These are phyloP conservation scores for Rhagium mordax DNA, from an alignment of 2,888 invertebrate species.

Conservation along the genomic window DNA sequence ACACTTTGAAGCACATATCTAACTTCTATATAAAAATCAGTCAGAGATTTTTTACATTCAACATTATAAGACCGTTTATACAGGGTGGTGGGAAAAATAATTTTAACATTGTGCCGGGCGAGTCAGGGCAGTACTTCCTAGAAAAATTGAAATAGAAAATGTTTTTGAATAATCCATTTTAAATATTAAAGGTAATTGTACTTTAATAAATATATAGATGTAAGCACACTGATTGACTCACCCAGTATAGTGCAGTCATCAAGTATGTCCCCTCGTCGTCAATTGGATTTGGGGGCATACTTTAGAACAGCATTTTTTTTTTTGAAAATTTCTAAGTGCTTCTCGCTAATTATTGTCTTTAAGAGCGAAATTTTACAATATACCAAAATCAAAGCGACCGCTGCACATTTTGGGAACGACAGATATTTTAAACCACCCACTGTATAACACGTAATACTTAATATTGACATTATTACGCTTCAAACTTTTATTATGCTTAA, in stretches of 20 bases:
- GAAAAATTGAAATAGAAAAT: too few species aligned
- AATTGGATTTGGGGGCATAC: too few species aligned
- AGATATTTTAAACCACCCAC: constrained; percentile 19
- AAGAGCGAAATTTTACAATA: constrained; percentile 18
- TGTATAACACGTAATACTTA: constrained; percentile 18
- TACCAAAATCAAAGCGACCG: neutral
- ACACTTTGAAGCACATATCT: constrained; percentile 51
- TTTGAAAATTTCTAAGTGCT: constrained; percentile 9
- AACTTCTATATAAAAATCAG: constrained; percentile 54
- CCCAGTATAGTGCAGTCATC: too few species aligned
- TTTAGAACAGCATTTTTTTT: neutral
- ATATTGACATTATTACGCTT: constrained; percentile 25
- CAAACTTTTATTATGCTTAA: constrained; percentile 11
- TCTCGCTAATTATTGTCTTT: constrained; percentile 28
- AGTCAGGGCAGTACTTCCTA: too few species aligned
- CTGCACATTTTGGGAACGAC: neutral
- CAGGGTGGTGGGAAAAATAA: constrained; percentile 21
- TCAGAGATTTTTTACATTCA: constrained; percentile 52
- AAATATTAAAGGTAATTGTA: too few species aligned
- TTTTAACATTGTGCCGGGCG: too few species aligned
- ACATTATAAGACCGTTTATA: constrained; percentile 23
- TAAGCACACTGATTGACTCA: too few species aligned
- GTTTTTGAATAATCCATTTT: too few species aligned
- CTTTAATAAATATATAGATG: too few species aligned
- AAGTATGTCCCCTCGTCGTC: too few species aligned